Base-by-base conservation (phyloP, 2,797 vertebrate species). In the Poliocrania exsul region DNA sequence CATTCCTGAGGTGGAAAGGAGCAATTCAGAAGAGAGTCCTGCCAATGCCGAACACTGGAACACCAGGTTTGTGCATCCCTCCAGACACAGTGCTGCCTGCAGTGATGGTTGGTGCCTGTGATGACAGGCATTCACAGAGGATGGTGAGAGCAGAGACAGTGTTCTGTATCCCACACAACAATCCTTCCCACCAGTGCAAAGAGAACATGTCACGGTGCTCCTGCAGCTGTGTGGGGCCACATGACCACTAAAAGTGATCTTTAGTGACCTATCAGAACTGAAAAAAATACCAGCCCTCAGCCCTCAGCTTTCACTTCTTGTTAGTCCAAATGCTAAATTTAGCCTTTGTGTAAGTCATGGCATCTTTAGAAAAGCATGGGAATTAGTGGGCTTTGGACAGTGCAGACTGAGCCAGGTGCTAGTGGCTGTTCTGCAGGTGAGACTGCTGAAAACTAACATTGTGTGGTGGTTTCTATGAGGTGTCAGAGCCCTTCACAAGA, bases 401-500 rank as follows among this genome's bases (percentile, higher is more conserved):
- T 25, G 31, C 51, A 93, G 95, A 83, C 91, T 90, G 95, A 95
- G 81, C 67, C 88, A 60, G 67, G 62, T 14, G 46, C 80, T 57
- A 86, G 84, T 86, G 78, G 81, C 67, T 8, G 6, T 88, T 96
- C 94, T 92, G 88, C 70, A 89, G 70, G 75, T 92, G 94, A 87
- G 79, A 93, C 92, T 84, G 81, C 54, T 58, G 58, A 81, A 91
- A 97, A 92, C 86, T 82, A 94, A 20, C 3, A 9, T 58, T 20
- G 3, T 71, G 80, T 72, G 77, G 80, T 72, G 79, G 73, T 94
- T 94, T 79, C 77, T 92, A 29, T 10, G 9, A 73, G 49, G 83
- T 78, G 69, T 91, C 92, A 91, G 87, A 95, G 86, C 38, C 74
- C 82, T 94, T 92, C 77, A 42, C 47, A 91, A 94, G 93, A 96